These are phyloP conservation scores for Cabera pusaria DNA, from an alignment of 2,888 invertebrate species.

Conservation along the genomic window DNA sequence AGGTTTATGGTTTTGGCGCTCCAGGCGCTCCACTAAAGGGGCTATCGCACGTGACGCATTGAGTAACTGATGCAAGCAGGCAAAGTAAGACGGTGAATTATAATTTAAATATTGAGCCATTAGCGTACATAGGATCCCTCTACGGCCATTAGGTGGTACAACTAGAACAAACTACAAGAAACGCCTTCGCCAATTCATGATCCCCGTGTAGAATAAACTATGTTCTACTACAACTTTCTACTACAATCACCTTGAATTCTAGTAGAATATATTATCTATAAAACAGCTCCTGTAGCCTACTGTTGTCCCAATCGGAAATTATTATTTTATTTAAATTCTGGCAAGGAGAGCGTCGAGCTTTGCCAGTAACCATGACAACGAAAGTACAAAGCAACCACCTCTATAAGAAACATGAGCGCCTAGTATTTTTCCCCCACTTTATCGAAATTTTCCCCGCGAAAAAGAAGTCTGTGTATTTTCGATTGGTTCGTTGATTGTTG, in stretches of 20 bases:
- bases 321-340: constrained; percentile 67
- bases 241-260: constrained; percentile 44
- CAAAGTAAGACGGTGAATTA: no score
- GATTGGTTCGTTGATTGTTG: no score
- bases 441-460: constrained; percentile 65
- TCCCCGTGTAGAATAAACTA: constrained; percentile 33
- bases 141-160: no score
- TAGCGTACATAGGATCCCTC: no score
- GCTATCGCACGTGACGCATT: no score
- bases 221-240: constrained; percentile 56
- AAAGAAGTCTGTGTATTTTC: constrained; percentile 11
- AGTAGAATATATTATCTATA: constrained; percentile 41
- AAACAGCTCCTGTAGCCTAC: constrained; percentile 33
- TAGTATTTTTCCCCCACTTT: constrained; percentile 70
- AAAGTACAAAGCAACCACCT: constrained; percentile 22
- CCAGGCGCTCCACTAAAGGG: no score
- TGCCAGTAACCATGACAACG: constrained; percentile 29
- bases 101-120: no score
- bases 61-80: no score
- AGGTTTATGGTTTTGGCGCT: no score
- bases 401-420: constrained; percentile 42
- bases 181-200: constrained; percentile 24
- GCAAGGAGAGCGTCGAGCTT: constrained; percentile 19
- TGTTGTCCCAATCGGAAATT: constrained; percentile 57
- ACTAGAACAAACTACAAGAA: constrained; percentile 12